Base-by-base conservation (phyloP, 1,140 invertebrate genomes). In the Drosophila kurseongensis region DNA sequence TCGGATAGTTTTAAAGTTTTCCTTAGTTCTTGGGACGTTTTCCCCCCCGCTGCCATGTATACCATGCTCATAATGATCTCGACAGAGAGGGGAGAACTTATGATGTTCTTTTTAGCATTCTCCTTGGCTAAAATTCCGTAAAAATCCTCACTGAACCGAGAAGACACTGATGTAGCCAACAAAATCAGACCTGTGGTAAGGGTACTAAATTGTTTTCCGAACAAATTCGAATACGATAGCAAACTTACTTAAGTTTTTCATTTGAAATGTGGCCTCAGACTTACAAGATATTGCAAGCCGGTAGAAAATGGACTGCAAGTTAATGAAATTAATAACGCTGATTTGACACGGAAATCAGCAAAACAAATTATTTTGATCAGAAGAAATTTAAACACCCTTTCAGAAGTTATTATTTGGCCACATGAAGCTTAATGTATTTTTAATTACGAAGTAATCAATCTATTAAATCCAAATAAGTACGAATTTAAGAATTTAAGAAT, bases 61-160 rank as follows among this genome's bases (percentile, higher is more conserved):
- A 94, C 84, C 91, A 95, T 92, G 2, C 93, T 93, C 29, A 95
- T 77, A 10, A 94, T 92, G 18, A 93, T 93, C 38, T 94, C 80
- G 14, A 94, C 88, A 29, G 94, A 62, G 6, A 69, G 7, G 1
- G 66, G 58, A 0, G 66, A 69, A 12, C 29, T 32, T 23, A 63
- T 14, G 0, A 95, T 56, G 86, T 95, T 95, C 18, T 91, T 55
- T 12, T 82, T 44, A 3, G 89, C n/a, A 41, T 41, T 14, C 6
- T 18, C n/a, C 14, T 16, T 8, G 7, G 12, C 10, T 12, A 61
- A 36, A 14, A 29, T 16, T n/a, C 2, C 1, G n/a, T 51, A 32
- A 6, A 51, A 23, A 6, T 61, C 47, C 1, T 51, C 23, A 3
- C n/a, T 51, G 10, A 52, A 61, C 5, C 10, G 12, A 2, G n/a